Percentiles rank a stretch among this genome's conserved stretches.
Evolutionary conservation across 2,113 vertebrate species (phyloP).

Genomic region (Ptychochromis oligacanthus): DNA sequence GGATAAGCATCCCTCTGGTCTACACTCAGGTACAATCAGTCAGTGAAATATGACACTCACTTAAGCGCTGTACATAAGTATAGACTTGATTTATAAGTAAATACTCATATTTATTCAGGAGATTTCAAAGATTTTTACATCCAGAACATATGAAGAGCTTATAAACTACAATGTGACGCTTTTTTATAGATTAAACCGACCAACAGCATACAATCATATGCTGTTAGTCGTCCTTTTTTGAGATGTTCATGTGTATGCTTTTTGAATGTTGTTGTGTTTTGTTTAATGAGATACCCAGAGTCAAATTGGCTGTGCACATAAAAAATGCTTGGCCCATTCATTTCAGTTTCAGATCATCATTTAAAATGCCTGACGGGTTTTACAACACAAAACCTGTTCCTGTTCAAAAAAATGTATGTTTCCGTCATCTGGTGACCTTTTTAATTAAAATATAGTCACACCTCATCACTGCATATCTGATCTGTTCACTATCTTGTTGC

Average conservation of each 20-base stretch:
- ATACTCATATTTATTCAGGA: not conserved
- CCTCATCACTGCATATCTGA: not conserved
- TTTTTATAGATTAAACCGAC: not conserved
- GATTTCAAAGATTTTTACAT: not conserved
- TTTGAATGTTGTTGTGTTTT: too few relatives aligned
- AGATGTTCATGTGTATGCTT: too few relatives aligned
- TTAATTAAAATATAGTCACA: not conserved
- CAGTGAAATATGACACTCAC: not conserved
- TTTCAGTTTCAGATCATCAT: not conserved
- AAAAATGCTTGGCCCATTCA: not conserved
- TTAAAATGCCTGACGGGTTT: not conserved
- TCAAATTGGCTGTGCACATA: not conserved
- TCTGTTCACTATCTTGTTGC: not conserved
- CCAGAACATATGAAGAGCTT: not conserved
- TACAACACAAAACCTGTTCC: not conserved
- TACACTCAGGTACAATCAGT: slow-evolving; percentile 84
- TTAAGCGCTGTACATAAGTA: not conserved
- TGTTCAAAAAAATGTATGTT: not conserved
- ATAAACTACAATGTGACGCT: not conserved
- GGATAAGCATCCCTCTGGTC: slow-evolving; percentile 92
- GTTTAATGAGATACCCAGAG: too few relatives aligned
- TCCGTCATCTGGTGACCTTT: too few relatives aligned
- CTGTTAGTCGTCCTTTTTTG: not conserved
- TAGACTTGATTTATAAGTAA: not conserved
- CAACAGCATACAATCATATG: not conserved